Conservation (phyloP, 2,113 vertebrate species). For the Panthera uncia region DNA sequence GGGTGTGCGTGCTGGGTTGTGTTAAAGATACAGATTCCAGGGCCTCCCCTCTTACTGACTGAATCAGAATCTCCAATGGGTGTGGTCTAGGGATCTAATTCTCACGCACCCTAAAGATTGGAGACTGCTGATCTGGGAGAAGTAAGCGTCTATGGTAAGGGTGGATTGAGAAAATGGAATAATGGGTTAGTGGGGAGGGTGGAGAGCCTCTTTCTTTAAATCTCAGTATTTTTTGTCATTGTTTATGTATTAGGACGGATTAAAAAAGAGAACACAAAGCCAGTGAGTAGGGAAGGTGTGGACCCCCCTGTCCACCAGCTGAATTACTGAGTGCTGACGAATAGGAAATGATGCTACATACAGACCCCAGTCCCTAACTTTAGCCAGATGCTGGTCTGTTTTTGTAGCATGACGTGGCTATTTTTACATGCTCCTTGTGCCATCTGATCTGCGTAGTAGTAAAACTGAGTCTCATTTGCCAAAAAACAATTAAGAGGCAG, state of each 20-base stretch:
- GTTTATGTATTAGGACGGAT: neutral
- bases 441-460: neutral
- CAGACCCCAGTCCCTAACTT: neutral
- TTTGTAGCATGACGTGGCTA: neutral
- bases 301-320: neutral
- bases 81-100: neutral
- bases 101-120: neutral
- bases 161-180: neutral
- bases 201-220: neutral
- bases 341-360: neutral
- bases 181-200: neutral
- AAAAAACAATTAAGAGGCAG: neutral
- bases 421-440: neutral
- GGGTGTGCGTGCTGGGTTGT: neutral
- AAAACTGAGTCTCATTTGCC: neutral
- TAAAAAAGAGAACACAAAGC: neutral
- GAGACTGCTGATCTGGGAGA: neutral
- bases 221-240: neutral
- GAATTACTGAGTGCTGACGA: neutral
- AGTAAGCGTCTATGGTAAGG: neutral
- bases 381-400: neutral
- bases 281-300: neutral
- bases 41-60: neutral
- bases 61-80: neutral
- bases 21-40: neutral